Evolutionary conservation across 2,797 vertebrate genomes (phyloP), one percentile per base, ranked within the genome.

Genomic region (Neosalanx taihuensis): DNA sequence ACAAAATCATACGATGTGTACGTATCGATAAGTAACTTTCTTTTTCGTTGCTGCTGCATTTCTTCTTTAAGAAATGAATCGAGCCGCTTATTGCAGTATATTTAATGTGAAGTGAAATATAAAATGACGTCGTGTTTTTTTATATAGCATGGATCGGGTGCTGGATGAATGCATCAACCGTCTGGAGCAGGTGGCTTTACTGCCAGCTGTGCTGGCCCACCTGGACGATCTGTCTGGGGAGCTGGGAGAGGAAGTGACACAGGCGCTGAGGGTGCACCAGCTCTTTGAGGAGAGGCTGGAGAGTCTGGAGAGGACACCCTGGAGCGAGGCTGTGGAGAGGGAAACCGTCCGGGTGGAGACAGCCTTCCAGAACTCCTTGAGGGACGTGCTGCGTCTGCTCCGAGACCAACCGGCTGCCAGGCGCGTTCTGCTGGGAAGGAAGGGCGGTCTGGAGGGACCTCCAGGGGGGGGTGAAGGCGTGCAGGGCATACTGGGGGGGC

Each of bases 141-240:
- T 26, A 26, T 26, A 26, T 26, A 26, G 23, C 23, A 90, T 97
- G 72, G 69, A 91, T 18, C 86, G 72, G 0, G 86, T 95, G 6
- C 46, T 97, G 76, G 90, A 95, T 4, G 92, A 94, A 74, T 92
- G 92, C 26, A 89, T 94, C 71, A 61, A 68, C 70, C 91, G 93
- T 46, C 80, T 93, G 71, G 90, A 95, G 81, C 67, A 93, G 62
- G 89, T 88, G 73, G 89, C 87, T 15, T 6, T 91, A 71, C 82
- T 98, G 61, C 89, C 91, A 0, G 0, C 26, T 1, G 1, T 90
- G 26, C 59, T 72, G 0, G 3, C 56, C 26, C 80, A 72, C 6
- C 29, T 81, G 0, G 81, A 89, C 3, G 17, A 4, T 0, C 33
- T 76, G 9, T 85, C 81, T 15, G 20, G 20, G 3, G 10, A 70